Evolutionary conservation across 2,888 invertebrate genomes (phyloP).

Genomic region (Linyphia triangularis): DNA sequence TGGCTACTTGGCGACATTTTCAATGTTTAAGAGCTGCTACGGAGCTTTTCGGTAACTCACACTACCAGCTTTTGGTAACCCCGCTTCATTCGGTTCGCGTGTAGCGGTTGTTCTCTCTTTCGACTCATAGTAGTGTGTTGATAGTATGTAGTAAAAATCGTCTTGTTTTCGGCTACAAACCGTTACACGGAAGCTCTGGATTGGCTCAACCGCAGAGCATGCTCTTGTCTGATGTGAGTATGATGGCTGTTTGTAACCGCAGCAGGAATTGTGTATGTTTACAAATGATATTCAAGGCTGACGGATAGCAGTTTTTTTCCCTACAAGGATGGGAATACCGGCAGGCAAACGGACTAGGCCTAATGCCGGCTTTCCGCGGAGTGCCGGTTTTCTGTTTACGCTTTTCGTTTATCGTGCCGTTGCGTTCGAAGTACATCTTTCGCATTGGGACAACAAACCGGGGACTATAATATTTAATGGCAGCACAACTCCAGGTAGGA

Average conservation of each 20-base stretch:
- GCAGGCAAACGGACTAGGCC: constrained; percentile 20
- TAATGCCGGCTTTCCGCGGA: constrained; percentile 14
- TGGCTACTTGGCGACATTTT: constrained; percentile 4
- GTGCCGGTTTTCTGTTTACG: constrained; percentile 11
- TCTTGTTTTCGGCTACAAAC: background rate
- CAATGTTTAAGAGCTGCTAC: background rate
- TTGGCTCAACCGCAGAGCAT: background rate
- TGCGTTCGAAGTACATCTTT: constrained; percentile 42
- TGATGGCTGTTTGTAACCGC: background rate
- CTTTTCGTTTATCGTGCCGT: background rate
- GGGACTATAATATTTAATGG: constrained; percentile 51
- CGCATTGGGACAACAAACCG: constrained; percentile 35
- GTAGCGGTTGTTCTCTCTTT: constrained; percentile 39
- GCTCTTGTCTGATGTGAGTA: background rate
- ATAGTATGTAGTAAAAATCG: constrained; percentile 5
- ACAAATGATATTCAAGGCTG: background rate
- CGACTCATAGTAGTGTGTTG: constrained; percentile 21
- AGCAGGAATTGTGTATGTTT: background rate
- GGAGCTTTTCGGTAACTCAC: background rate
- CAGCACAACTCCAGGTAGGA: constrained; percentile 44
- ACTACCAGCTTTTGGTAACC: constrained; percentile 36
- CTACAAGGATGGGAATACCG: constrained; percentile 4
- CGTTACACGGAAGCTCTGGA: background rate
- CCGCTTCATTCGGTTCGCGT: background rate
- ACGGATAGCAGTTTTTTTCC: constrained; percentile 10